Evolutionary conservation across 1,140 invertebrate genomes (phyloP), one percentile per base, ranked within the genome.

Genomic region (Oscheius sp.): DNA sequence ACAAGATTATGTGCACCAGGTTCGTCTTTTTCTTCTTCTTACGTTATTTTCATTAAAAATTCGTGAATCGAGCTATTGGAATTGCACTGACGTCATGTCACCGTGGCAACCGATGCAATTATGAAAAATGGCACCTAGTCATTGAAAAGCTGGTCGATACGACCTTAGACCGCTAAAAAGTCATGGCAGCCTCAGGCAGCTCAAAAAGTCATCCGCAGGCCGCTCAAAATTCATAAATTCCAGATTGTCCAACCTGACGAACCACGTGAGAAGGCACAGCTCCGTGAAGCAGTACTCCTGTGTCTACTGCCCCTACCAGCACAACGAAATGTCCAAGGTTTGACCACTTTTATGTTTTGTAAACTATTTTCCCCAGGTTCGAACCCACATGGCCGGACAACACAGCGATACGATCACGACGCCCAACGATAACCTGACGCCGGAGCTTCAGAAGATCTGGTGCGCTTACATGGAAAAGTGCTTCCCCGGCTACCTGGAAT

Each of bases 271-370:
- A 34, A 32, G 61, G n/a, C 61, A 63, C 23, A 34, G 31, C 23
- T 34, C 31, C 23, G 18, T 63, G 29, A 63, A 63, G 23, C 61
- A 63, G 23, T 63, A 34, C 29, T 38, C 31, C 31, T 63, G 61
- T 63, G 18, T 32, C 13, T 63, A 63, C 35, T 63, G 61, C 29
- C 31, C 31, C 4, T 63, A 63, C 29, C 31, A 32, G 61, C 61
- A 63, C 61, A 63, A 63, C 61, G 61, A 63, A 63, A 63, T 63
- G 61, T 32, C 61, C 13, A 63, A 63, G 35, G 55, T 58, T 10
- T n/a, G n/a, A 10, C n/a, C n/a, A 42, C 7, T 10, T n/a, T 42
- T 42, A 10, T 10, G 7, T 42, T 42, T 7, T 42, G 7, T n/a
- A 42, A 42, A 42, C 7, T n/a, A 42, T 7, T 7, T 10, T 10